Percentiles rank a stretch among this genome's conserved stretches.
Conservation (phyloP, 2,113 vertebrate genomes). For the Cheilinus undulatus region DNA sequence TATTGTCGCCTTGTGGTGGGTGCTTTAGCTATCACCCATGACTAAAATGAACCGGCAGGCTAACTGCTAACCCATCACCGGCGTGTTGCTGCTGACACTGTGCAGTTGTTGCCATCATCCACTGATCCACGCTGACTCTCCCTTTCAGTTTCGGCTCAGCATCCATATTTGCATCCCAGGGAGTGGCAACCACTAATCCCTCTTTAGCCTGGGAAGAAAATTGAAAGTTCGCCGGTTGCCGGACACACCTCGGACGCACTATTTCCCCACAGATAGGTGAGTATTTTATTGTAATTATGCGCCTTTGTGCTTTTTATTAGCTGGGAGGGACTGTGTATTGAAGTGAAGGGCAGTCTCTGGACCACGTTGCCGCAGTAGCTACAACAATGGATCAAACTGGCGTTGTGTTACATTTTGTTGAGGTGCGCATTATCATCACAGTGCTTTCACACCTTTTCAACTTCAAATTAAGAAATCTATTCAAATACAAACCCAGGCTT, state of each 20-base stretch:
- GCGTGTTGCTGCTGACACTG: conserved; percentile 12
- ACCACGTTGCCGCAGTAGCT: conserved; percentile 76
- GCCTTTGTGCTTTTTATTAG: conserved; percentile 3
- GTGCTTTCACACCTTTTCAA: background rate
- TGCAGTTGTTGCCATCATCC: conserved; percentile 57
- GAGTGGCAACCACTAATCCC: conserved; percentile 69
- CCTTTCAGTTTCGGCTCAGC: conserved; percentile 63
- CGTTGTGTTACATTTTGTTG: conserved; percentile 57
- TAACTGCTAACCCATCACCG: conserved; percentile 18
- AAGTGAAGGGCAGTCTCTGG: conserved; percentile 48
- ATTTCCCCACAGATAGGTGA: conserved; percentile 55
- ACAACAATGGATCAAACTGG: conserved; percentile 77
- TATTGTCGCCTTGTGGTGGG: background rate
- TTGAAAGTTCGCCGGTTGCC: conserved; percentile 35
- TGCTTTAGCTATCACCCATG: conserved; percentile 1
- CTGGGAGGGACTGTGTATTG: background rate
- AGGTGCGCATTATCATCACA: conserved; percentile 54
- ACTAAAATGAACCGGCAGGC: conserved; percentile 33
- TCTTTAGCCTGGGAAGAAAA: conserved; percentile 17
- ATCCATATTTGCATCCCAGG: conserved; percentile 82
- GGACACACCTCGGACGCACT: conserved; percentile 23
- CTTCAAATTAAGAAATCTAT: conserved; percentile 11
- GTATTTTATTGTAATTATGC: conserved; percentile 20
- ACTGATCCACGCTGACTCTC: conserved; percentile 57
- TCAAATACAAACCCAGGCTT: background rate